phyloP scores from a whole-genome alignment of 1,140 invertebrate species.

The Laodelphax striatellus region DNA sequence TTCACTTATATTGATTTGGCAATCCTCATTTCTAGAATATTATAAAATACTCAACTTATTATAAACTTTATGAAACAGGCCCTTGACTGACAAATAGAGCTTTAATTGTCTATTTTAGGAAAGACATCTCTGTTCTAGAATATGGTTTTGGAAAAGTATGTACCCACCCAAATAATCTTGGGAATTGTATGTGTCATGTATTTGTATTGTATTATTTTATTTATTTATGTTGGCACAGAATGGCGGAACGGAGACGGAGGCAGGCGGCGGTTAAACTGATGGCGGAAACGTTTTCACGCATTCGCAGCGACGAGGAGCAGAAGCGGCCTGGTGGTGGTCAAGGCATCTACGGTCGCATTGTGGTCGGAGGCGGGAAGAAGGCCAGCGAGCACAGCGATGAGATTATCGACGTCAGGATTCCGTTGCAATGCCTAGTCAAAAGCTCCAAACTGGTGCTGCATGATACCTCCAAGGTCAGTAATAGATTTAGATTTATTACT shows the following conservation, averaged over 20 bases:
- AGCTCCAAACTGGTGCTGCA: conserved; percentile 79
- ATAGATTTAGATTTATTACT: background rate
- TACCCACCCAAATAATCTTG: too few species aligned
- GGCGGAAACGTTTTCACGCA: conserved; percentile 66
- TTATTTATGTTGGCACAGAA: conserved; percentile 30
- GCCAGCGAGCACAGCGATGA: conserved; percentile 34
- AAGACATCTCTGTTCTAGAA: too few species aligned
- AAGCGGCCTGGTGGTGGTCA: conserved; percentile 73
- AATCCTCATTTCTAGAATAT: too few species aligned
- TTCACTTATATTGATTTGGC: too few species aligned
- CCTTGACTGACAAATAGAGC: too few species aligned
- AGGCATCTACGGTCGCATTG: conserved; percentile 70
- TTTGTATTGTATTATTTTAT: too few species aligned
- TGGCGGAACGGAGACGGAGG: conserved; percentile 73
- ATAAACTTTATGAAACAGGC: too few species aligned
- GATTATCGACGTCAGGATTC: conserved; percentile 84
- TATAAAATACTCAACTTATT: too few species aligned
- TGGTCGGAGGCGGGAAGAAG: background rate
- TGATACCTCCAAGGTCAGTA: conserved; percentile 72
- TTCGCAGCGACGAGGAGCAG: conserved; percentile 60
- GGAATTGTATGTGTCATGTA: too few species aligned
- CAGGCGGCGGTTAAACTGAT: conserved; percentile 78
- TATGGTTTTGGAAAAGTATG: too few species aligned
- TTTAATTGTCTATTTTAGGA: too few species aligned
- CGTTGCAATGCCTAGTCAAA: conserved; percentile 85